These are phyloP conservation scores for Apodemia duryi DNA, from an alignment of 2,888 invertebrate genomes.

Conservation along the genomic window DNA sequence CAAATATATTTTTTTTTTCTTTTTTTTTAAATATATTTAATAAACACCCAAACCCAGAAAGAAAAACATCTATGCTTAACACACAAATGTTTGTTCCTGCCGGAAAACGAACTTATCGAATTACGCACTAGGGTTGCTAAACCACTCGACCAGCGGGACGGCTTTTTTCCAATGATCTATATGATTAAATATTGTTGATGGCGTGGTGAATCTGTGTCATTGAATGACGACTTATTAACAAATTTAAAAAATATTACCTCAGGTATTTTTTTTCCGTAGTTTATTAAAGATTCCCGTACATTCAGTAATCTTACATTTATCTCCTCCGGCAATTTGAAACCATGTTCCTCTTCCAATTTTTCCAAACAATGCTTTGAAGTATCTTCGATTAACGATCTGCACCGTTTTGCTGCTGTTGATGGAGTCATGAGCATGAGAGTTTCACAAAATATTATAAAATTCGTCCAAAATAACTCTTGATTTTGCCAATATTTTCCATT, in stretches of 20 bases:
- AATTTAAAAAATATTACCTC: neutral
- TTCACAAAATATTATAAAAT: slow-evolving; percentile 51
- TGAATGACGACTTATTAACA: no score
- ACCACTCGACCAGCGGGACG: no score
- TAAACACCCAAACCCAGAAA: no score
- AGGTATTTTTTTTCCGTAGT: neutral
- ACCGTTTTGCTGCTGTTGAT: slow-evolving; percentile 29
- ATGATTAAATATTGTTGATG: no score
- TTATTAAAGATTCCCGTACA: neutral
- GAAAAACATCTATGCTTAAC: no score
- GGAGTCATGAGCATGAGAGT: slow-evolving; percentile 55
- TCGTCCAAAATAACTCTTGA: slow-evolving; percentile 54
- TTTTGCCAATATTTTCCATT: slow-evolving; percentile 55
- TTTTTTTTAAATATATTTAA: no score
- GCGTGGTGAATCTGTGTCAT: no score
- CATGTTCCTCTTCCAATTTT: slow-evolving; percentile 1
- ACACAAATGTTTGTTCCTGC: no score
- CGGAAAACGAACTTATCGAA: no score
- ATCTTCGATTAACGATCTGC: slow-evolving; percentile 4
- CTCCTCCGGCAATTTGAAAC: neutral
- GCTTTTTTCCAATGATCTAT: no score
- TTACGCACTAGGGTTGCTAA: no score
- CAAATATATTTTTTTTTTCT: no score
- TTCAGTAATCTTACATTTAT: neutral
- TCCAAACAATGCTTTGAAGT: neutral